Conservation (phyloP, 2,888 invertebrate genomes). For the Seira ritae region DNA sequence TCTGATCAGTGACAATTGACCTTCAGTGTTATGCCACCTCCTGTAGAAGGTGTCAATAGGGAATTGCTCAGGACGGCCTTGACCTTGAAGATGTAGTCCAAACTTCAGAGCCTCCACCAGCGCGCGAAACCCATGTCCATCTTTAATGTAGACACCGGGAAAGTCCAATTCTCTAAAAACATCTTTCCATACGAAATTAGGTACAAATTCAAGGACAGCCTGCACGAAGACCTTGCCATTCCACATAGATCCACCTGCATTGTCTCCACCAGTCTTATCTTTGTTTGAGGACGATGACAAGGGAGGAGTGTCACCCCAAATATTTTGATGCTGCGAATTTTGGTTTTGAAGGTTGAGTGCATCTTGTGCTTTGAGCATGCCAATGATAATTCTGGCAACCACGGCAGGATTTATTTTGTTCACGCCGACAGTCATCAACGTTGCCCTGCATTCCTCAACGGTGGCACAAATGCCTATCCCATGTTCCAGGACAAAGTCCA, state of each 20-base stretch:
- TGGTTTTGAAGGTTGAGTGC: conserved; percentile 81
- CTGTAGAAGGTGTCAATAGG: conserved; percentile 94
- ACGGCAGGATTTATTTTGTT: conserved; percentile 87
- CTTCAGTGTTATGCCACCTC: conserved; percentile 95
- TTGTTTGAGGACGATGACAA: conserved; percentile 51
- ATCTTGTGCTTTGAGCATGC: conserved; percentile 90
- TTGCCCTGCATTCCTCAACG: conserved; percentile 91
- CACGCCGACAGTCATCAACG: conserved; percentile 86
- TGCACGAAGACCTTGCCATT: conserved; percentile 95
- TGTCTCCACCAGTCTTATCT: conserved; percentile 71
- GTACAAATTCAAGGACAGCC: conserved; percentile 90
- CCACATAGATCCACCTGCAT: conserved; percentile 81
- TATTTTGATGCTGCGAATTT: conserved; percentile 72
- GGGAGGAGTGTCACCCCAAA: conserved; percentile 71
- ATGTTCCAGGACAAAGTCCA: conserved; percentile 93
- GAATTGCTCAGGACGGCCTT: conserved; percentile 83
- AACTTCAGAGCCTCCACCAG: conserved; percentile 88
- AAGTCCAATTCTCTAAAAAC: conserved; percentile 95
- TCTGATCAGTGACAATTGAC: conserved; percentile 90
- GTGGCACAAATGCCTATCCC: conserved; percentile 92
- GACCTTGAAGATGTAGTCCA: conserved; percentile 85
- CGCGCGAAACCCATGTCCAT: conserved; percentile 88
- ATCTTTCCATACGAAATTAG: conserved; percentile 93
- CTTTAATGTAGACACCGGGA: conserved; percentile 90
- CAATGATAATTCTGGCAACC: conserved; percentile 89